A percentile compares a stretch with the other conserved stretches of the same genome.
Conservation (phyloP, 2,888 invertebrate species). For the Agonopterix alstromeriana region DNA sequence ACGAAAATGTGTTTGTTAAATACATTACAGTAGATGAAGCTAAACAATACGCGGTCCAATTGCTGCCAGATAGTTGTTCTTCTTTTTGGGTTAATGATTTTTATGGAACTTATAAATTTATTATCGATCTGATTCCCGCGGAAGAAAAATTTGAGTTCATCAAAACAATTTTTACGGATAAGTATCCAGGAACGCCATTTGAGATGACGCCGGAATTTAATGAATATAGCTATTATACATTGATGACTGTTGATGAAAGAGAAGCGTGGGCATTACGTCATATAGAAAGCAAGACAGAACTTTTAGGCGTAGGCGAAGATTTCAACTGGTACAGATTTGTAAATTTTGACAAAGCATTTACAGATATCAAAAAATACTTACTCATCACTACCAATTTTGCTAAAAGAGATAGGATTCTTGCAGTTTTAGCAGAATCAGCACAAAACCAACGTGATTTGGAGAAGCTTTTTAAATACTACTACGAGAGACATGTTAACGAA, state of each 20-base stretch:
- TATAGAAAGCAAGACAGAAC: slow-evolving; percentile 21
- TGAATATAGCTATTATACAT: slow-evolving; percentile 13
- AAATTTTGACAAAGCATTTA: slow-evolving; percentile 34
- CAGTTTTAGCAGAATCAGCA: slow-evolving; percentile 28
- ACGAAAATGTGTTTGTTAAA: slow-evolving; percentile 21
- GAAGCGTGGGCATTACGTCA: slow-evolving; percentile 26
- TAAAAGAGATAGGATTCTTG: slow-evolving; percentile 28
- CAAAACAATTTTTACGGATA: slow-evolving; percentile 16
- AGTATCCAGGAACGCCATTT: slow-evolving; percentile 21
- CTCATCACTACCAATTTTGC: slow-evolving; percentile 20
- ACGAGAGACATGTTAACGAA: slow-evolving; percentile 44
- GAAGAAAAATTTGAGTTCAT: slow-evolving; percentile 18
- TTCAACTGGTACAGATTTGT: slow-evolving; percentile 44
- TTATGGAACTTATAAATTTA: slow-evolving; percentile 1
- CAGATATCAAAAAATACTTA: slow-evolving; percentile 30
- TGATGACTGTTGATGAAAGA: slow-evolving; percentile 18
- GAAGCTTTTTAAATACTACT: slow-evolving; percentile 36
- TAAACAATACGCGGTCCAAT: slow-evolving; percentile 16
- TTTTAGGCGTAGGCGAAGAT: slow-evolving; percentile 28
- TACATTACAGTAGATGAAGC: slow-evolving; percentile 30
- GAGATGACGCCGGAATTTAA: slow-evolving; percentile 23
- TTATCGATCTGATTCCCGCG: slow-evolving; percentile 20
- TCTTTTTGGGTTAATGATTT: too few relatives aligned
- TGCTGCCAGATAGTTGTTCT: slow-evolving; percentile 13
- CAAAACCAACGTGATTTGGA: slow-evolving; percentile 31